A percentile compares a stretch with the other conserved stretches of the same genome.
Conservation (phyloP, 2,113 vertebrate species). For the Neoarius graeffei region DNA sequence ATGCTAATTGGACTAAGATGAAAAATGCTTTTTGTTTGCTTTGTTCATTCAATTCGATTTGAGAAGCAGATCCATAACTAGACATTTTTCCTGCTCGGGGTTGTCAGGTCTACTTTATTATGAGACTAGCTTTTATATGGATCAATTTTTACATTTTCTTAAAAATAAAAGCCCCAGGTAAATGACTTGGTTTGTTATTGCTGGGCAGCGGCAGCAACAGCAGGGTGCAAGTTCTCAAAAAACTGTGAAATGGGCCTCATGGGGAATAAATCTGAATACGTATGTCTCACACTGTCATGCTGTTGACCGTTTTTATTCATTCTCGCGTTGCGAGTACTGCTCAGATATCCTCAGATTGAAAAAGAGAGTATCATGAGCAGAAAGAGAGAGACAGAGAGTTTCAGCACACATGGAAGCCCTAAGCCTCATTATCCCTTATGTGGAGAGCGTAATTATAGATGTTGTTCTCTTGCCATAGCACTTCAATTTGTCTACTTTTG, state of each 20-base stretch:
- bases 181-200: not conserved
- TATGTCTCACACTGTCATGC: not conserved
- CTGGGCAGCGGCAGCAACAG: not conserved
- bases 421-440: not conserved
- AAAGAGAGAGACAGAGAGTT: not conserved
- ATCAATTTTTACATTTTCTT: not conserved
- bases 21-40: not conserved
- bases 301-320: not conserved
- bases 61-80: not conserved
- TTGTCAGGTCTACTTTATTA: not conserved
- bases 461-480: not conserved
- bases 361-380: too few relatives aligned
- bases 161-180: not conserved
- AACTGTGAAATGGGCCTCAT: not conserved
- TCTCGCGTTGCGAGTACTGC: not conserved
- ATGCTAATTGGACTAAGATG: not conserved
- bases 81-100: not conserved
- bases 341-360: not conserved
- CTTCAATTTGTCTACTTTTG: not conserved
- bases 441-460: not conserved
- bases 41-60: not conserved
- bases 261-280: not conserved
- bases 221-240: not conserved
- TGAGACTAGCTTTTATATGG: not conserved
- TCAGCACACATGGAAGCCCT: not conserved